Base-by-base conservation (phyloP, 2,797 vertebrate species). In the Poecilia wingei region DNA sequence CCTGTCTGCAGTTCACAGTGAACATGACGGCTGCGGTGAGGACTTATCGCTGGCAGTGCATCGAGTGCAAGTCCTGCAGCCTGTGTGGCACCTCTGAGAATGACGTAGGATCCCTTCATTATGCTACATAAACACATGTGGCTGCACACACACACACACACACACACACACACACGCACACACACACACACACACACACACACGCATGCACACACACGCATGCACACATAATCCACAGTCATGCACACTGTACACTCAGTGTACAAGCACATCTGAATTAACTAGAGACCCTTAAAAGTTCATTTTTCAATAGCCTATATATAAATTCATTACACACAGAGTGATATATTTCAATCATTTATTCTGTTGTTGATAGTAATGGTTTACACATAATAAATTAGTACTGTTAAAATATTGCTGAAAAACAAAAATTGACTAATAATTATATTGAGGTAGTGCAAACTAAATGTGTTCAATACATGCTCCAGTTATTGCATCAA, bases 31-130 rank as follows among this genome's bases (percentile, higher is more conserved):
- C 97, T 0, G 97, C 97, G 0, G 97, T 98, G 91, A 95, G 97
- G 91, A 98, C 97, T 79, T 98, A 98, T 92, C 97, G 97, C 91
- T 98, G 97, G 97, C 97, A 98, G 93, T 98, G 97, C 94, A 98
- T 98, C 69, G 97, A 98, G 91, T 98, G 97, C 97, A 98, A 98
- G 87, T 97, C 97, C 91, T 98, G 97, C 96, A 98, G 97, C 92
- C 95, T 98, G 80, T 98, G 97, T 9, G 97, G 97, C 85, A 98
- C 97, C 86, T 98, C 97, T 0, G 97, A 98, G 95, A 98, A 98
- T 4, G 97, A 98, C 85, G 97, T 98, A 95, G 93, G 96, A 91
- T 68, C 84, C 82, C 84, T 81, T n/a, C 84, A 89, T 79, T 46
- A 80, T 85, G 61, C 55, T 78, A 61, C 82, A 84, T 79, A 25